Base-by-base conservation (phyloP, 2,888 invertebrate species). In the Drosophila acutilabella region DNA sequence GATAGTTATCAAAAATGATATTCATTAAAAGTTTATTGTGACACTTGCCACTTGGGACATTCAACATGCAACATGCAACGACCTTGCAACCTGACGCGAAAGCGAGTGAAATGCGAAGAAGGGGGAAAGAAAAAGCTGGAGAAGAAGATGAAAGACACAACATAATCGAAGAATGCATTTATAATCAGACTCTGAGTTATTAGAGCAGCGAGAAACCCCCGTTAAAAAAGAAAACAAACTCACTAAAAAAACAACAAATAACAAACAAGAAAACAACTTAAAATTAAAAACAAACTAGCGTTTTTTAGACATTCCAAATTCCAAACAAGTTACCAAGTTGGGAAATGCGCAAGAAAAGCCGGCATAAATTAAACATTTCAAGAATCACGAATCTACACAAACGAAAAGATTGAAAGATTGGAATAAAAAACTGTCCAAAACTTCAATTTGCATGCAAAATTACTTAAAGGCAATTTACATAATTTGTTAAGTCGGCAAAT, bases 381-480 rank as follows among this genome's bases (percentile, higher is more conserved):
- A 61, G 57, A 61, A 75, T 61, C 26, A 58, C 50, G 2, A 42
- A 8, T 8, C 23, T 11, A 14, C 16, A 41, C 14, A 40, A 45
- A 56, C 16, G 23, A 20, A 13, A 8, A 51, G 14, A 48, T 23
- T 42, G 10, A 30, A 48, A 48, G 62, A 50, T 18, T 40, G 18
- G 30, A 8, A 30, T 13, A 36, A 36, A 36, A 36, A 36, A 36
- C 10, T 13, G 36, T 36, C 48, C 40, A 33, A 58, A 30, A 30
- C 1, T 51, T 38, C 38, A 36, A 75, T 74, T 74, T 67, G 67
- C 77, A 76, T 74, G 66, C 48, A 26, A 62, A 74, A 71, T 77
- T 64, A 66, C 67, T 33, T 33, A 33, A 54, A 13, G 61, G 58
- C 54, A 74, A 74, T 79, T 71, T 68, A 50, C 79, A 79, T 75